These are phyloP conservation scores for Rhinichthys klamathensis DNA, from an alignment of 2,113 vertebrate species.

Conservation along the genomic window DNA sequence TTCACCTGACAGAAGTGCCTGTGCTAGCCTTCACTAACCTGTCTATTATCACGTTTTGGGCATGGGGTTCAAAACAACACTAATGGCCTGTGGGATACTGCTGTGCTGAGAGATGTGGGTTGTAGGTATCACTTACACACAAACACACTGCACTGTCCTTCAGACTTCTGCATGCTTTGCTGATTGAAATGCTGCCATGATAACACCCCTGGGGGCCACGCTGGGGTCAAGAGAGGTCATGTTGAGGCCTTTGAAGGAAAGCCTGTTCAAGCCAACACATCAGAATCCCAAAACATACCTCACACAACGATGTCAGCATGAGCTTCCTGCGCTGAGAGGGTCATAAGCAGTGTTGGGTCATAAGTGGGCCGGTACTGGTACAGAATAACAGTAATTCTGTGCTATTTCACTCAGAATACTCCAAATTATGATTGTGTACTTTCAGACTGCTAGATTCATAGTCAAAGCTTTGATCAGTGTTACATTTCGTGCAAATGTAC, in stretches of 20 bases:
- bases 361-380: constrained; percentile 5
- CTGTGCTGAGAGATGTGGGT: constrained; percentile 52
- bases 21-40: constrained; percentile 53
- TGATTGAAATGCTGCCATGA: constrained; percentile 34
- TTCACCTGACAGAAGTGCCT: constrained; percentile 38
- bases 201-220: constrained; percentile 49
- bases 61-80: constrained; percentile 66
- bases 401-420: background rate
- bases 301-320: constrained; percentile 46
- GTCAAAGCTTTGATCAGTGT: background rate
- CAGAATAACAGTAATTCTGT: background rate
- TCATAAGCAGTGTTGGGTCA: background rate
- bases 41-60: constrained; percentile 67
- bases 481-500: background rate
- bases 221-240: constrained; percentile 62
- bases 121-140: constrained; percentile 66
- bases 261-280: constrained; percentile 57
- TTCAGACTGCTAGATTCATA: background rate
- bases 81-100: constrained; percentile 67
- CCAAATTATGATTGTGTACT: background rate
- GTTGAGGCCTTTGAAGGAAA: constrained; percentile 57
- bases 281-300: constrained; percentile 48
- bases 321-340: constrained; percentile 50
- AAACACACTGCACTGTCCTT: constrained; percentile 56
- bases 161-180: constrained; percentile 66